Conservation (phyloP, 2,113 vertebrate genomes). For the Phrynosoma platyrhinos region DNA sequence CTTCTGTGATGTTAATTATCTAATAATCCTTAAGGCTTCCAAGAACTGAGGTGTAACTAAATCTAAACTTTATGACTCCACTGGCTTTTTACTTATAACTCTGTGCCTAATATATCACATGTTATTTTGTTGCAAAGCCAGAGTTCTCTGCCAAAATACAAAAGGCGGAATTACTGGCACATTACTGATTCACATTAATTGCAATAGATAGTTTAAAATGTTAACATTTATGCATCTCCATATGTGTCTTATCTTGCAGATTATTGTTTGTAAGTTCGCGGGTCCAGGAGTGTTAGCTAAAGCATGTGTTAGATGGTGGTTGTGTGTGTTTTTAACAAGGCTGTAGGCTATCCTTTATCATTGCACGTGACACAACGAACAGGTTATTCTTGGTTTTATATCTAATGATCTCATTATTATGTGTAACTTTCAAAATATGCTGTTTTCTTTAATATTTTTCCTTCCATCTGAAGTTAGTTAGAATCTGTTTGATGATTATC, state of each 20-base stretch:
- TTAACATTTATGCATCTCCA: neutral
- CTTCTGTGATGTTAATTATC: neutral
- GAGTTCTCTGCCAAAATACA: neutral
- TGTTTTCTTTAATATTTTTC: constrained; percentile 8
- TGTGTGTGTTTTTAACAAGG: neutral
- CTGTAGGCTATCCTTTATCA: neutral
- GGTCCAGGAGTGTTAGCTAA: neutral
- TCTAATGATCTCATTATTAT: neutral
- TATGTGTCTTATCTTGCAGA: neutral
- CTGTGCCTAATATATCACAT: neutral
- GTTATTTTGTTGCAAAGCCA: neutral
- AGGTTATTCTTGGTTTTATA: neutral
- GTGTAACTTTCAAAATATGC: constrained; percentile 4
- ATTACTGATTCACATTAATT: neutral
- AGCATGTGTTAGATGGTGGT: neutral
- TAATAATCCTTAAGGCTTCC: constrained; percentile 4
- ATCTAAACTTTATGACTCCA: neutral
- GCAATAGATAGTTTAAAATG: neutral
- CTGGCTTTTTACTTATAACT: neutral
- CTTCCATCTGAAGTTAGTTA: neutral
- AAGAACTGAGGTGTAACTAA: constrained; percentile 2
- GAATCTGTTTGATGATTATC: constrained; percentile 3
- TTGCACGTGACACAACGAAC: neutral
- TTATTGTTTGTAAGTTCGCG: neutral
- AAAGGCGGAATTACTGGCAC: neutral